Percentiles rank a stretch among this genome's conserved stretches.
Evolutionary conservation across 1,140 invertebrate genomes (phyloP).

Genomic region (Saccostrea echinata): DNA sequence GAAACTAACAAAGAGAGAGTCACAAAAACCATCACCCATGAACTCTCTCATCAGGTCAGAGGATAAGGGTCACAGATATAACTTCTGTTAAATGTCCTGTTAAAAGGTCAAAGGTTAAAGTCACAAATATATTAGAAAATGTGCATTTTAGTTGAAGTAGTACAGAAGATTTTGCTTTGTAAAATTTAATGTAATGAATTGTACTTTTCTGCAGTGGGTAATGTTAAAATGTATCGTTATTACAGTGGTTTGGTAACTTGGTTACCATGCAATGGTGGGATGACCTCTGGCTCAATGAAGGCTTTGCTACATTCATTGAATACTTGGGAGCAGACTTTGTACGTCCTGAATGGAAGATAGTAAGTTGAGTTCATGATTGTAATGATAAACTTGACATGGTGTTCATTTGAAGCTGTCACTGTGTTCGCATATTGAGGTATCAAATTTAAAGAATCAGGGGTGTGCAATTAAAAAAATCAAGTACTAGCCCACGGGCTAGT

Average conservation of each 20-base stretch:
- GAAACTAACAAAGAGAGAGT: slow-evolving; percentile 83
- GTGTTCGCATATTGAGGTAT: no score
- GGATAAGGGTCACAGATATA: neutral
- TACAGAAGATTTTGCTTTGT: neutral
- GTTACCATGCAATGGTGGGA: slow-evolving; percentile 85
- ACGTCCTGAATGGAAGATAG: slow-evolving; percentile 89
- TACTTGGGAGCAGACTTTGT: slow-evolving; percentile 81
- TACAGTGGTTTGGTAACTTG: slow-evolving; percentile 82
- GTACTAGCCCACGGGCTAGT: no score
- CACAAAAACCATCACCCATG: slow-evolving; percentile 88
- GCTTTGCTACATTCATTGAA: slow-evolving; percentile 73
- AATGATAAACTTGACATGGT: no score
- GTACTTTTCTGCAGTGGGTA: neutral
- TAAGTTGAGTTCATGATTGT: neutral
- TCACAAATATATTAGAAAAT: no score
- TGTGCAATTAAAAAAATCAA: no score
- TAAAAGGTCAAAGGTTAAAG: no score
- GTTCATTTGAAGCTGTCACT: no score
- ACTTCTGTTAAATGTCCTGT: no score
- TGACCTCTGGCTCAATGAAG: slow-evolving; percentile 82
- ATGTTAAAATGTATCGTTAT: neutral
- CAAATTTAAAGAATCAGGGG: no score
- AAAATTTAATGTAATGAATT: neutral
- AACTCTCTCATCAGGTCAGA: slow-evolving; percentile 86
- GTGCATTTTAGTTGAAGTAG: no score